These are phyloP conservation scores for Eledone cirrhosa DNA, from an alignment of 2,888 invertebrate genomes.

Conservation along the genomic window DNA sequence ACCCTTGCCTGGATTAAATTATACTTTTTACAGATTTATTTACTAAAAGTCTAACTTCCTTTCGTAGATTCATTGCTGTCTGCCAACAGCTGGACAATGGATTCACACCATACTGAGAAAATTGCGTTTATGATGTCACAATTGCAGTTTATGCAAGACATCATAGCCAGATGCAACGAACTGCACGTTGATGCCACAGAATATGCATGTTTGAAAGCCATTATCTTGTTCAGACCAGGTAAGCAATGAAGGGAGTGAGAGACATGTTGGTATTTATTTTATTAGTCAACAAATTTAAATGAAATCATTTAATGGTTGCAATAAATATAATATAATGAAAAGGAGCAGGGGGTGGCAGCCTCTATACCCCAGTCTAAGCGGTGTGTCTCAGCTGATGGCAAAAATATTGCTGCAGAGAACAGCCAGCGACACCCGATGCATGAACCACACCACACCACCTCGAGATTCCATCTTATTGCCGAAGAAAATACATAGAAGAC, in stretches of 20 bases:
- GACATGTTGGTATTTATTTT: neutral
- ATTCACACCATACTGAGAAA: conserved; percentile 68
- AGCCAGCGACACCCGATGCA: too few relatives aligned
- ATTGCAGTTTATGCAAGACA: conserved; percentile 70
- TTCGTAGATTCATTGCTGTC: conserved; percentile 63
- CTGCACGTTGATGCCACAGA: conserved; percentile 82
- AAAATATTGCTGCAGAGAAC: too few relatives aligned
- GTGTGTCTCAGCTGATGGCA: too few relatives aligned
- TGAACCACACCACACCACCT: too few relatives aligned
- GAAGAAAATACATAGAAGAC: too few relatives aligned
- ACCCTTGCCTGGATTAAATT: too few relatives aligned
- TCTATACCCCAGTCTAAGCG: too few relatives aligned
- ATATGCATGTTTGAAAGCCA: conserved; percentile 84
- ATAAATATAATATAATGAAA: neutral
- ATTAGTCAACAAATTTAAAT: neutral
- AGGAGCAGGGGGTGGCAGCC: too few relatives aligned
- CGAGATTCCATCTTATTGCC: too few relatives aligned
- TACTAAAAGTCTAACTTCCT: neutral
- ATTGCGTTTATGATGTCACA: conserved; percentile 70
- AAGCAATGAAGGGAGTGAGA: too few relatives aligned
- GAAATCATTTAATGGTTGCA: too few relatives aligned
- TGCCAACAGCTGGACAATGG: conserved; percentile 68
- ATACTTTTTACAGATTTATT: too few relatives aligned
- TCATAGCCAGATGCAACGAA: conserved; percentile 75
- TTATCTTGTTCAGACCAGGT: conserved; percentile 85